phyloP scores from a whole-genome alignment of 2,797 vertebrate species.

The Melanotaenia trifasciata region DNA sequence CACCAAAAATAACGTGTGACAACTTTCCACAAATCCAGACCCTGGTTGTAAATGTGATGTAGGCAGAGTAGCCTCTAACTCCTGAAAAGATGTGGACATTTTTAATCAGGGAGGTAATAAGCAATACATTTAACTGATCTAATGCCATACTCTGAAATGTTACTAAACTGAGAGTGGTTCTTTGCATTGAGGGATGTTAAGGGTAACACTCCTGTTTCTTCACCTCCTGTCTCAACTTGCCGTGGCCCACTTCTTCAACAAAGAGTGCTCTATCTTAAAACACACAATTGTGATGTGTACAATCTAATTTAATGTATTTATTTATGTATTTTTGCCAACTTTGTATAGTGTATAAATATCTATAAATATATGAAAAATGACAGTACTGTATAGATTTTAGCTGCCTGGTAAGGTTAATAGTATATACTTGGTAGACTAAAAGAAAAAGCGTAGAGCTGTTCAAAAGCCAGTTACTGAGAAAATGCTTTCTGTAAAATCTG shows the following conservation, averaged over 20 bases:
- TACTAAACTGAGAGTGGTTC: constrained; percentile 38
- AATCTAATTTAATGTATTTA: constrained; percentile 86
- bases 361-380: constrained; percentile 88
- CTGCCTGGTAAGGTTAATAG: constrained; percentile 86
- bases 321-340: constrained; percentile 88
- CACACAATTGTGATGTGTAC: constrained; percentile 85
- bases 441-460: constrained; percentile 84
- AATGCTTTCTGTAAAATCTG: constrained; percentile 82
- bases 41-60: constrained; percentile 67
- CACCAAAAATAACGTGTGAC: constrained; percentile 49
- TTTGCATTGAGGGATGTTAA: constrained; percentile 63
- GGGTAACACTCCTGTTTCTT: constrained; percentile 73
- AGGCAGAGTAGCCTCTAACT: constrained; percentile 62
- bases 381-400: constrained; percentile 91
- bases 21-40: constrained; percentile 40
- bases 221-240: constrained; percentile 69
- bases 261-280: constrained; percentile 82
- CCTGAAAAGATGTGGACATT: constrained; percentile 64
- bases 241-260: constrained; percentile 71
- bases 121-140: constrained; percentile 67
- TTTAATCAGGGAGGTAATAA: constrained; percentile 75
- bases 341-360: constrained; percentile 91
- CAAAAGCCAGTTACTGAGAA: constrained; percentile 84
- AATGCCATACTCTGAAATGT: constrained; percentile 55
- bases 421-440: constrained; percentile 87